Evolutionary conservation across 1,140 invertebrate species (phyloP).

Genomic region (Uloborus diversus): DNA sequence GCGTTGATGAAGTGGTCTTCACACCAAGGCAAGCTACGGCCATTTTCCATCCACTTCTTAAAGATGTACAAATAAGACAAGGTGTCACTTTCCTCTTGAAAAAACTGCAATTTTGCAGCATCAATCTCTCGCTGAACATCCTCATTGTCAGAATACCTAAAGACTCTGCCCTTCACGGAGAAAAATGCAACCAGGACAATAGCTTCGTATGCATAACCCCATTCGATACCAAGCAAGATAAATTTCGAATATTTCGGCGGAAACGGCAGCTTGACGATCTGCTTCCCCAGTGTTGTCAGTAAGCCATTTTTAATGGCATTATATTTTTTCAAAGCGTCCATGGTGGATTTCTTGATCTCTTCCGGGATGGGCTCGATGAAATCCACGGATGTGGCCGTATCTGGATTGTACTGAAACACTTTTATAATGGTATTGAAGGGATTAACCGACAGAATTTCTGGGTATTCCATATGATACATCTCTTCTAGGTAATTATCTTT

Average conservation of each 20-base stretch:
- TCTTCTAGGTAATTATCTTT: conserved; percentile 32
- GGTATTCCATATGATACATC: conserved; percentile 20
- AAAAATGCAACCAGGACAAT: conserved; percentile 39
- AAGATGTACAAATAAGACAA: conserved; percentile 38
- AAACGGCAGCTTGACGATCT: conserved; percentile 32
- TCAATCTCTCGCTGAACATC: conserved; percentile 25
- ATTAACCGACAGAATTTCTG: conserved; percentile 35
- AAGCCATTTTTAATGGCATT: conserved; percentile 29
- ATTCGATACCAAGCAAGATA: conserved; percentile 26
- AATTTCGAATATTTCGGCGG: conserved; percentile 38
- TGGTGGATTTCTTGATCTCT: background rate
- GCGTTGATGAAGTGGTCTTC: conserved; percentile 4
- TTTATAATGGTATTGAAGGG: conserved; percentile 42
- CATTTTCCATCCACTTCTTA: conserved; percentile 13
- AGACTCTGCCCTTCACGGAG: conserved; percentile 12
- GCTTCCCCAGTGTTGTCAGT: conserved; percentile 24
- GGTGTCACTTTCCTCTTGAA: conserved; percentile 35
- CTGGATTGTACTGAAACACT: conserved; percentile 29
- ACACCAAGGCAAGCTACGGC: conserved; percentile 5
- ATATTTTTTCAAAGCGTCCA: conserved; percentile 19
- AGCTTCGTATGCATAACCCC: conserved; percentile 35
- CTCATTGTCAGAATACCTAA: background rate
- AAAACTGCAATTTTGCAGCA: conserved; percentile 18
- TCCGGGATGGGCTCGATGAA: conserved; percentile 26
- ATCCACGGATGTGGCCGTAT: background rate